phyloP scores from a whole-genome alignment of 2,797 vertebrate species.

The Gouania willdenowi region DNA sequence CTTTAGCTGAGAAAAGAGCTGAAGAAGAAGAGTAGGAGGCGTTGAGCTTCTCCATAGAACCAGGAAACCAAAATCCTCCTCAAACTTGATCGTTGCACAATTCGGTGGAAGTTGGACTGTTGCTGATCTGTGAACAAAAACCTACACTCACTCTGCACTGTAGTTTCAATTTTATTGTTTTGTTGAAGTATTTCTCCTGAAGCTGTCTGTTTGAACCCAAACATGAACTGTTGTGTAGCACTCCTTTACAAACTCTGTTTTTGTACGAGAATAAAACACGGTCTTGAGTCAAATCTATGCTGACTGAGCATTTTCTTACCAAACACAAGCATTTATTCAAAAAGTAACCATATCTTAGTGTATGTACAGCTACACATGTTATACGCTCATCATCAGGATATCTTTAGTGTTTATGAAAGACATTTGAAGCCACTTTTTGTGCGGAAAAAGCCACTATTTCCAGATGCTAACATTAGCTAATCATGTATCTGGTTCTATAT shows the following conservation, averaged over 20 bases:
- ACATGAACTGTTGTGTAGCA: conserved; percentile 29
- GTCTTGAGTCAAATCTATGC: conserved; percentile 18
- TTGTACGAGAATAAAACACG: conserved; percentile 52
- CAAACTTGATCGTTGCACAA: conserved; percentile 20
- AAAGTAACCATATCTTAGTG: too few species aligned
- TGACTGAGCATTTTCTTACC: too few species aligned
- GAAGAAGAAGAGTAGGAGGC: not conserved
- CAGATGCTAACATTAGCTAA: too few species aligned
- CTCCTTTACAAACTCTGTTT: conserved; percentile 34
- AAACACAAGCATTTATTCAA: too few species aligned
- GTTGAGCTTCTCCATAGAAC: too few species aligned
- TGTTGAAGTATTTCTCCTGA: conserved; percentile 2
- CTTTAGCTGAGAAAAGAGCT: conserved; percentile 63
- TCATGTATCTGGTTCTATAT: too few species aligned
- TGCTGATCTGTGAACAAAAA: conserved; percentile 63
- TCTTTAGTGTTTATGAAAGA: too few species aligned
- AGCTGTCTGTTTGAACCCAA: conserved; percentile 30
- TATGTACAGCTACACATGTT: too few species aligned
- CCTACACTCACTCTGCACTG: conserved; percentile 69
- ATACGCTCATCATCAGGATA: too few species aligned
- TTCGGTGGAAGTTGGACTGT: conserved; percentile 35
- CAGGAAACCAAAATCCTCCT: too few species aligned
- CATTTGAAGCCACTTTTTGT: too few species aligned
- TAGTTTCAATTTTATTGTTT: conserved; percentile 37
- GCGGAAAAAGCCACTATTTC: too few species aligned